Conservation (phyloP, 2,888 invertebrate genomes). For the Clanis bilineata region DNA sequence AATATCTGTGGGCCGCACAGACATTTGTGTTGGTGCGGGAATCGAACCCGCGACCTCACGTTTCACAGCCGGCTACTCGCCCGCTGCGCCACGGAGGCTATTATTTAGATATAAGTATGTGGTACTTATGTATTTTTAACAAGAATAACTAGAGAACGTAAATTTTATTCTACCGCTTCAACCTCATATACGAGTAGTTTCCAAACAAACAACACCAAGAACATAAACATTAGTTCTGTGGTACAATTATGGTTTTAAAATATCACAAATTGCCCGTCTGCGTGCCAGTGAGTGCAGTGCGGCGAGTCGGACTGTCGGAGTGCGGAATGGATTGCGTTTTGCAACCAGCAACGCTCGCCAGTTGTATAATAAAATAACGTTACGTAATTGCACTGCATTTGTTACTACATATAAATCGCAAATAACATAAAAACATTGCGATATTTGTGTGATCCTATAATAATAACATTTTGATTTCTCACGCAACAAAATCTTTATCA, state of each 20-base stretch:
- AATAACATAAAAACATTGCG: not conserved
- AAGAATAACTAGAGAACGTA: no score
- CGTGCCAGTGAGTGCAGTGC: not conserved
- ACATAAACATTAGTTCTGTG: not conserved
- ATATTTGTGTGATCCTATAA: not conserved
- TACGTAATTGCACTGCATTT: not conserved
- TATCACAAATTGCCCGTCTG: not conserved
- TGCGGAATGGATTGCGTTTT: not conserved
- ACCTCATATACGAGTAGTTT: no score
- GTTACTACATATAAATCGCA: slow-evolving; percentile 2
- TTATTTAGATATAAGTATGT: no score
- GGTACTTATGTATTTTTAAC: no score
- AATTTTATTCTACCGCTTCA: no score
- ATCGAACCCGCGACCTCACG: no score
- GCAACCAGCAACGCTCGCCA: slow-evolving; percentile 6
- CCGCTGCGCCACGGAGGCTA: no score
- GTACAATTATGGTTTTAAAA: not conserved
- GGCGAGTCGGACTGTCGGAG: not conserved
- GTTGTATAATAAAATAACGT: slow-evolving; percentile 5
- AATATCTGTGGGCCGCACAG: no score
- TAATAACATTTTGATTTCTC: not conserved
- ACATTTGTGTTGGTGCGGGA: no score
- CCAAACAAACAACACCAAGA: not conserved
- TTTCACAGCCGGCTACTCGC: no score
- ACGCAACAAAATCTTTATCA: not conserved